phyloP scores from a whole-genome alignment of 2,113 vertebrate species.

The Ardeotis arabs region DNA sequence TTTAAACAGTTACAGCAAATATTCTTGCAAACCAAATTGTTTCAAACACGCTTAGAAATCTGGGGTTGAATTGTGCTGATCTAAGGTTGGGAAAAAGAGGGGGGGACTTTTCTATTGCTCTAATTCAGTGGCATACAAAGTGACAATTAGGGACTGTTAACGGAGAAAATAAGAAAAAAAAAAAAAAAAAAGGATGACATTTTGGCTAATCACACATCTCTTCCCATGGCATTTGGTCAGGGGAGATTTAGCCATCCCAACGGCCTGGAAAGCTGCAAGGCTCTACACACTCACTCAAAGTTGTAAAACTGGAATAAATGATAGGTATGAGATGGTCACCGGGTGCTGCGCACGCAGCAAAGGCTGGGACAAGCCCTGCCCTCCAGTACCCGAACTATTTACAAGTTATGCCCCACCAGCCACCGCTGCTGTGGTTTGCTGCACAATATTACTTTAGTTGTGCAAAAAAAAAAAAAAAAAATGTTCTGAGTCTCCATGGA shows the following conservation, averaged over 20 bases:
- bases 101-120: background rate
- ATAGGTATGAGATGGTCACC: fast-evolving
- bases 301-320: background rate
- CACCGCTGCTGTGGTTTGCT: background rate
- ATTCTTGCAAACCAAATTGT: background rate
- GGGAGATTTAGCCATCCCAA: background rate
- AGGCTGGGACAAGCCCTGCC: background rate
- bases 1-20: conserved; percentile 28
- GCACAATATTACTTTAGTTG: background rate
- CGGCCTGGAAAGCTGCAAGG: background rate
- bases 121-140: background rate
- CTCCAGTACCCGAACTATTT: fast-evolving
- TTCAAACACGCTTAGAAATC: background rate
- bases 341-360: background rate
- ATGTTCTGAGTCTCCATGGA: background rate
- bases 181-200: background rate
- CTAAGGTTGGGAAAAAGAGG: background rate
- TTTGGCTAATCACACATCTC: background rate
- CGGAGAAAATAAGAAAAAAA: background rate
- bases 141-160: background rate
- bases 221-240: background rate
- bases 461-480: background rate
- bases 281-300: background rate
- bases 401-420: background rate
- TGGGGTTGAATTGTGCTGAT: background rate